These are phyloP conservation scores for Odocoileus virginianus DNA, from an alignment of 2,113 vertebrate species.

Conservation along the genomic window DNA sequence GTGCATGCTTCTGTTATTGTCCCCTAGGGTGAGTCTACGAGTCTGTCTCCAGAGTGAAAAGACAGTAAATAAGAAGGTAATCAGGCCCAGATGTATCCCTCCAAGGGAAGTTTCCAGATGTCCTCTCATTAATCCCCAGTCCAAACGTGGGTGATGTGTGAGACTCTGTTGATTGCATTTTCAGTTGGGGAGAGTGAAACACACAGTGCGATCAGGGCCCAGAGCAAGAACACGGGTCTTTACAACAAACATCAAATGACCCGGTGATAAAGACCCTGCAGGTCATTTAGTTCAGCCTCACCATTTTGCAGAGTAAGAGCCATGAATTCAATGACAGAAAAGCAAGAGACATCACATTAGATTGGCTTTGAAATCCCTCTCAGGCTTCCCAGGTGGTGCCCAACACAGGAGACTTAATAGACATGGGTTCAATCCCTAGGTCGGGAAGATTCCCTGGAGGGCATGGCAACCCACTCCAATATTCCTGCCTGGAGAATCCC, in stretches of 20 bases:
- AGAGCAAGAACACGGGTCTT: not conserved
- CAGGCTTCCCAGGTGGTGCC: not conserved
- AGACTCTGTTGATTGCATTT: not conserved
- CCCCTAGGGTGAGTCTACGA: not conserved
- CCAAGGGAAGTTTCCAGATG: conserved; percentile 27
- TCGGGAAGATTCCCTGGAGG: not conserved
- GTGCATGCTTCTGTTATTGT: not conserved
- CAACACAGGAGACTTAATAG: not conserved
- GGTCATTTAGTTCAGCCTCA: not conserved
- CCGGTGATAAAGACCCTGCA: not conserved
- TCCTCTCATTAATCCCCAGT: not conserved
- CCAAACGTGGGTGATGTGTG: not conserved
- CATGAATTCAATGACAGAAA: not conserved
- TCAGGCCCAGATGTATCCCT: not conserved
- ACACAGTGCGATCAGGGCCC: not conserved
- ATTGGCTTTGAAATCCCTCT: not conserved
- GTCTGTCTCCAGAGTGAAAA: conserved; percentile 5
- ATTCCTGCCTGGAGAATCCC: not conserved
- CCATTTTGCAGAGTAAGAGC: not conserved
- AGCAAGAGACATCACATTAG: not conserved
- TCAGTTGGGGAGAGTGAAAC: not conserved
- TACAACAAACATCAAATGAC: not conserved
- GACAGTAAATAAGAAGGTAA: conserved; percentile 27
- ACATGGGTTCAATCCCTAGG: not conserved
- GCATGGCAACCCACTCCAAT: not conserved